Percentiles rank a stretch among this genome's conserved stretches.
These are phyloP conservation scores for Xiphophorus birchmanni DNA, from an alignment of 2,797 vertebrate species.

Conservation along the genomic window DNA sequence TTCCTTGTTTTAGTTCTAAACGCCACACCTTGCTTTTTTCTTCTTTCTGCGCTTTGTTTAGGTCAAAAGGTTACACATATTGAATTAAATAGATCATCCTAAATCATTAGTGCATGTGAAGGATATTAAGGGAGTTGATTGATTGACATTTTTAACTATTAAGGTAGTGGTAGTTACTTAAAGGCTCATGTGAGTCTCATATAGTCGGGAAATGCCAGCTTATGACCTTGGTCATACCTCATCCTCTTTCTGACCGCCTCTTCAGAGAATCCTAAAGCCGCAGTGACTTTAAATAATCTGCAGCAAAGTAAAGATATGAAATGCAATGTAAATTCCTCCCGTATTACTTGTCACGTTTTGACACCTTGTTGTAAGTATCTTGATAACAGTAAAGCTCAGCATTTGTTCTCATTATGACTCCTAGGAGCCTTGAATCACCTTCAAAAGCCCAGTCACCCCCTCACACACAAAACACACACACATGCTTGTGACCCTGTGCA, in stretches of 20 bases:
- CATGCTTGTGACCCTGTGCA: constrained; percentile 36
- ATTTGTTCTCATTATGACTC: constrained; percentile 77
- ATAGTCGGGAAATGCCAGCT: constrained; percentile 51
- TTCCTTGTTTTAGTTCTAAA: constrained; percentile 21
- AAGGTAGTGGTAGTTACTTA: constrained; percentile 50
- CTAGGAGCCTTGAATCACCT: constrained; percentile 72
- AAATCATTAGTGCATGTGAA: constrained; percentile 25
- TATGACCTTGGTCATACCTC: constrained; percentile 67
- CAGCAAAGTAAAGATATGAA: constrained; percentile 65
- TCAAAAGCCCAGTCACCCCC: constrained; percentile 70
- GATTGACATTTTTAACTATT: constrained; percentile 53
- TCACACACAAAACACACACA: constrained; percentile 40
- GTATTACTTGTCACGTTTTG: constrained; percentile 75
- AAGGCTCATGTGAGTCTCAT: constrained; percentile 60
- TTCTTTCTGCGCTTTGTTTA: neutral
- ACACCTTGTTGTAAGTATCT: constrained; percentile 68
- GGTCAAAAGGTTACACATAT: constrained; percentile 32
- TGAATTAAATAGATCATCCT: constrained; percentile 33
- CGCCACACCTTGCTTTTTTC: neutral
- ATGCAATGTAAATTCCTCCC: constrained; percentile 65
- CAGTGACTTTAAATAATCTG: constrained; percentile 63
- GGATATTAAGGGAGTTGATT: constrained; percentile 31
- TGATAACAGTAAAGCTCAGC: constrained; percentile 73
- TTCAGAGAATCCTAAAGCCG: constrained; percentile 51
- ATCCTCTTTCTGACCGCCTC: constrained; percentile 42